Percentiles rank a stretch among this genome's conserved stretches.
Evolutionary conservation across 2,888 invertebrate species (phyloP).

Genomic region (Mythimna impura): DNA sequence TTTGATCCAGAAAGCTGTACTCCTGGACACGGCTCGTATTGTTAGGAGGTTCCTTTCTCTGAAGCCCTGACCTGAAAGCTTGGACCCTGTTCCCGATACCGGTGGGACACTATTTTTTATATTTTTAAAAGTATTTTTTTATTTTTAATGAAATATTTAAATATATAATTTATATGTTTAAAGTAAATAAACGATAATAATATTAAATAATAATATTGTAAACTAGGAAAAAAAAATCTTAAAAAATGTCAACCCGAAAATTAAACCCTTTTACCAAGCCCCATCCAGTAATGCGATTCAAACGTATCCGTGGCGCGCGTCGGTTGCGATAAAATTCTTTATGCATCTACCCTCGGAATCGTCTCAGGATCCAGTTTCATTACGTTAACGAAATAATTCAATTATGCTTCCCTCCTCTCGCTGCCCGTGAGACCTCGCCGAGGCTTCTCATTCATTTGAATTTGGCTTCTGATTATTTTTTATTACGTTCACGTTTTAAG

Average conservation of each 20-base stretch:
- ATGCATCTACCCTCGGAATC: conserved; percentile 82
- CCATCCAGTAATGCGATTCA: conserved; percentile 59
- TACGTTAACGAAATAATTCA: conserved; percentile 88
- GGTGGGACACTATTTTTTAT: too few species aligned
- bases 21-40: too few species aligned
- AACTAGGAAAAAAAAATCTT: neutral
- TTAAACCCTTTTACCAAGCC: conserved; percentile 25
- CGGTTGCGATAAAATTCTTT: conserved; percentile 82
- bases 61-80: too few species aligned
- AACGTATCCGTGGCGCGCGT: conserved; percentile 28
- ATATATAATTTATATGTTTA: too few species aligned
- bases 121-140: too few species aligned
- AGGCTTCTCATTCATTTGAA: conserved; percentile 60
- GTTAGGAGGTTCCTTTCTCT: too few species aligned
- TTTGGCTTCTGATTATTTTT: conserved; percentile 63
- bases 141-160: too few species aligned
- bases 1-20: too few species aligned
- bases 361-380: conserved; percentile 85
- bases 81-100: too few species aligned
- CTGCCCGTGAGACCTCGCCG: conserved; percentile 50
- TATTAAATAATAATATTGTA: too few species aligned
- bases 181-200: too few species aligned
- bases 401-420: conserved; percentile 74
- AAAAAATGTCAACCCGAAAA: neutral
- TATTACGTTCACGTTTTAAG: conserved; percentile 55